Percentiles rank a stretch among this genome's conserved stretches.
These are phyloP conservation scores for Spinus olivaceus DNA, from an alignment of 2,797 vertebrate species.

Conservation along the genomic window DNA sequence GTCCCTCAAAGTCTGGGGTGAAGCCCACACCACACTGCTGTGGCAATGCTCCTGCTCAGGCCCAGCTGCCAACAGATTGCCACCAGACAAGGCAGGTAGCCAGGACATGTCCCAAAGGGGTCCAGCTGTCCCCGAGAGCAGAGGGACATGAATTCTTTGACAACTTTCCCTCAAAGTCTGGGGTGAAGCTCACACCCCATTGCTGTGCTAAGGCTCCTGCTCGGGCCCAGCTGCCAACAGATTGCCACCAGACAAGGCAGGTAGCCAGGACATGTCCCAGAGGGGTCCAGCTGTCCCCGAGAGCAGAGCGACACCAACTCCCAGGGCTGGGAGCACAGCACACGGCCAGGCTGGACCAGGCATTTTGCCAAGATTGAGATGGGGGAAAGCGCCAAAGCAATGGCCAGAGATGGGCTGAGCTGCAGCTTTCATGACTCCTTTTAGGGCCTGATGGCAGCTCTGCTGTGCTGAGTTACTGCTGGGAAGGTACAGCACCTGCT, in stretches of 20 bases:
- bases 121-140: no score
- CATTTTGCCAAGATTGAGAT: rapidly evolving
- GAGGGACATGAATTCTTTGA: background rate
- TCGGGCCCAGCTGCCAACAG: background rate
- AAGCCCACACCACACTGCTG: no score
- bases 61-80: no score
- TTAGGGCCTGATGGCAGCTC: slow-evolving; percentile 48
- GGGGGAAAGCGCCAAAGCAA: background rate
- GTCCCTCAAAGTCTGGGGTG: no score
- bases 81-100: no score
- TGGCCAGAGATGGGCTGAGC: background rate
- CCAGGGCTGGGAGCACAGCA: background rate
- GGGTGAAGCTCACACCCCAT: background rate
- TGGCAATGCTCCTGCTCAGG: no score
- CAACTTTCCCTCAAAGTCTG: background rate
- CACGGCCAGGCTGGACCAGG: rapidly evolving
- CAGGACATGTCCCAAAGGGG: no score
- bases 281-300: rapidly evolving
- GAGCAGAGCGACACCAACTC: rapidly evolving
- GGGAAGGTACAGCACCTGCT: slow-evolving; percentile 46
- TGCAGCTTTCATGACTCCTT: slow-evolving; percentile 34
- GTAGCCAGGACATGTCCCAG: background rate
- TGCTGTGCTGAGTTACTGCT: slow-evolving; percentile 21
- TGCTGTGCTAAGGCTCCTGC: rapidly evolving
- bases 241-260: background rate